Evolutionary conservation across 53 echinoderm and acorn worm genomes (phyloP), one percentile per base, ranked within the genome.

Genomic region (Temnopleurus reevesii): DNA sequence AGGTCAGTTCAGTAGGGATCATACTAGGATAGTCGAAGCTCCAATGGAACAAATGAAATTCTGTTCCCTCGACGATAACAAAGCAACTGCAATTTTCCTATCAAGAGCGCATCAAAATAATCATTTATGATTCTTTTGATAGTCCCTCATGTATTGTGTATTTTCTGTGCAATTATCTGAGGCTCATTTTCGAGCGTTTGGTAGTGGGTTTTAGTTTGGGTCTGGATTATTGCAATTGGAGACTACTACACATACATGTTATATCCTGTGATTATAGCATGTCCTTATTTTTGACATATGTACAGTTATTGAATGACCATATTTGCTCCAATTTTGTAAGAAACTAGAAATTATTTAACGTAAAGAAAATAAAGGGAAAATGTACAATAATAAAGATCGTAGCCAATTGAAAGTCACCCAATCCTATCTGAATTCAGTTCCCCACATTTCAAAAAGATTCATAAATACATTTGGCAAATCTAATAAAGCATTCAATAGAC

Each of bases 41-140:
- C 80, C 13, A 41, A 71, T 71, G 71, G 21, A 71, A 47, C 79
- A 83, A 83, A 83, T 83, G 34, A 83, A 83, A 53, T 83, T 34
- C 83, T 49, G 83, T 55, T 79, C 79, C 83, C 12, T 12, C 13
- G 18, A 35, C 55, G 55, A 83, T 83, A 83, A 55, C 55, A 83
- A 12, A 29, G 18, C 83, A 25, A 17, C 1, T 83, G 28, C 33
- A 17, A 83, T 55, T 54, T 49, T 55, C 54, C 18, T 83, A 83
- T 83, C 83, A 51, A 83, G 34, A 21, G 21, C 31, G 55, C 83
- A 83, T 83, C 83, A 54, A 83, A 55, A 35, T 53, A 83, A n/a
- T 83, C 83, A 83, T 83, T 83, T 55, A 79, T 79, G 79, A 79
- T 79, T 46, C 79, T 47, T 79, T 15, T 79, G 79, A 79, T 46